phyloP scores from a whole-genome alignment of 2,113 vertebrate genomes.

The Peromyscus polionotus region DNA sequence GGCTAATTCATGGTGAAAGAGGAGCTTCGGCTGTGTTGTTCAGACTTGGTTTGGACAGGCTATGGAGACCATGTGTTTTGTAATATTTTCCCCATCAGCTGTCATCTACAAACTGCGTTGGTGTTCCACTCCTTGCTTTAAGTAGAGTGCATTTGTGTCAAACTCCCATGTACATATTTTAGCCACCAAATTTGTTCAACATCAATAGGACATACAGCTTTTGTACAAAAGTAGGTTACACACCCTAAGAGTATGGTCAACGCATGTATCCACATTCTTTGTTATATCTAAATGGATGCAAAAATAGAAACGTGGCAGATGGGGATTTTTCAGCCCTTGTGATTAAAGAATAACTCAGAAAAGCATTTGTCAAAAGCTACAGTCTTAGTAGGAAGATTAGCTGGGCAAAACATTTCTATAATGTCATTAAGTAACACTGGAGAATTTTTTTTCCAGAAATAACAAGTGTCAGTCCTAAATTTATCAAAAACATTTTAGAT shows the following conservation, averaged over 20 bases:
- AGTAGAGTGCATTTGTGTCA: conserved; percentile 36
- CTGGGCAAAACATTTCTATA: neutral
- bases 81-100: conserved; percentile 39
- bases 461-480: conserved; percentile 13
- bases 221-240: conserved; percentile 35
- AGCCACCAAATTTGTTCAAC: neutral
- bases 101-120: neutral
- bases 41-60: neutral
- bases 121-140: conserved; percentile 51
- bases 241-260: neutral
- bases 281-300: neutral
- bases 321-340: conserved; percentile 38
- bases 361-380: conserved; percentile 51
- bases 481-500: neutral
- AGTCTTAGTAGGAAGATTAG: conserved; percentile 17
- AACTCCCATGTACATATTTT: neutral
- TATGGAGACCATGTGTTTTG: neutral
- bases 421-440: neutral
- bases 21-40: neutral
- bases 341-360: conserved; percentile 48
- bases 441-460: neutral
- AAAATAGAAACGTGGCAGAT: conserved; percentile 68
- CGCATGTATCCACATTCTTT: conserved; percentile 60
- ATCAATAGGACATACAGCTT: conserved; percentile 47
- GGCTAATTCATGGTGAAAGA: neutral